These are phyloP conservation scores for Haliaeetus vocifer DNA, from an alignment of 2,797 vertebrate species.

Conservation along the genomic window DNA sequence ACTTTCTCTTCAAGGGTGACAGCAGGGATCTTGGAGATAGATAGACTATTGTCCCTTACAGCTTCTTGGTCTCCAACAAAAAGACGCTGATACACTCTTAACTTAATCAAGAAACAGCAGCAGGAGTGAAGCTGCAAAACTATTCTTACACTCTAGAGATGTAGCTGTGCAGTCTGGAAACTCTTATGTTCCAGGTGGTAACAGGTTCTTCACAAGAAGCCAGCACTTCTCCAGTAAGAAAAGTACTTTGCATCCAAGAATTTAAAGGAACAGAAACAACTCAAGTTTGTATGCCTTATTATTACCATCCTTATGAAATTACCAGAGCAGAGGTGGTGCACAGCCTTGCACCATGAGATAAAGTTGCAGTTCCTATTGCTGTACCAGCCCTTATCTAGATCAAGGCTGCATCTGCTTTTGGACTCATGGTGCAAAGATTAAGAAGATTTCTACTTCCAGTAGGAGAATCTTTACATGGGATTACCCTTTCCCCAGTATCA, in stretches of 20 bases:
- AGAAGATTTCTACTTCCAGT: background rate
- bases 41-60: background rate
- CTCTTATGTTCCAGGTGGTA: background rate
- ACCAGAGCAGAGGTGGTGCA: background rate
- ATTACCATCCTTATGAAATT: background rate
- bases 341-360: background rate
- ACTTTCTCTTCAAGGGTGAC: background rate
- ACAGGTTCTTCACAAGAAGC: background rate
- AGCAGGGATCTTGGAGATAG: background rate
- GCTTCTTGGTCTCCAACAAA: background rate
- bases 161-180: background rate
- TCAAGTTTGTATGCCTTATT: background rate
- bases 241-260: background rate
- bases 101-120: background rate
- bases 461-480: background rate
- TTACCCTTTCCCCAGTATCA: background rate
- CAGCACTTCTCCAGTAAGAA: background rate
- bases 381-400: background rate
- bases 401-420: background rate
- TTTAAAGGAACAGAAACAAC: background rate
- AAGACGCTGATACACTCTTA: background rate
- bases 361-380: background rate
- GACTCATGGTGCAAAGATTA: background rate
- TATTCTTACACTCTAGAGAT: background rate
- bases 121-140: background rate